Conservation (phyloP, 2,888 invertebrate species). For the Cabera pusaria region DNA sequence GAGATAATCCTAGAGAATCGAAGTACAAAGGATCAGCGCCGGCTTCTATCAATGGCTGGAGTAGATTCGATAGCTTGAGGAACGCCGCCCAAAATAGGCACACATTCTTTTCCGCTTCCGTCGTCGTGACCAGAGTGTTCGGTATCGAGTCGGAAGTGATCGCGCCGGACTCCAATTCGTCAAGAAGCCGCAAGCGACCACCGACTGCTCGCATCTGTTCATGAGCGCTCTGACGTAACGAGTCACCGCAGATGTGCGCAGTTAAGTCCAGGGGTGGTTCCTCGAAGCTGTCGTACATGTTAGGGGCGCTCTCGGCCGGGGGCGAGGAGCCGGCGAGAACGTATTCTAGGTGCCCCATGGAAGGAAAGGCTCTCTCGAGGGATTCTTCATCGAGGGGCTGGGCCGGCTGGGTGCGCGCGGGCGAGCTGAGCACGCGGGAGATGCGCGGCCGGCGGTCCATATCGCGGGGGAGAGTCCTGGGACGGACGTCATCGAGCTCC, state of each 20-base stretch:
- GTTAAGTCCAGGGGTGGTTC: constrained; percentile 87
- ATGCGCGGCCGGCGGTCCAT: constrained; percentile 51
- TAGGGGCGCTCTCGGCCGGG: constrained; percentile 91
- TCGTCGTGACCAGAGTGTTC: constrained; percentile 79
- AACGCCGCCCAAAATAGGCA: constrained; percentile 90
- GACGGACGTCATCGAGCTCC: constrained; percentile 51
- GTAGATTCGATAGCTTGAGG: constrained; percentile 86
- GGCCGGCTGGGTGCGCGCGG: constrained; percentile 36
- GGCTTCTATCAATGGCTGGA: constrained; percentile 84
- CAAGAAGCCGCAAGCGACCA: constrained; percentile 86
- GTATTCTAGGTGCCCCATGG: constrained; percentile 87
- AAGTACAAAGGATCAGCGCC: constrained; percentile 88
- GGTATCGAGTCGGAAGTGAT: constrained; percentile 82
- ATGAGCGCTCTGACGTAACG: constrained; percentile 87
- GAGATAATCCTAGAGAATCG: constrained; percentile 89
- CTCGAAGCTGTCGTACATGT: constrained; percentile 92
- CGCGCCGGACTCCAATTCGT: constrained; percentile 88
- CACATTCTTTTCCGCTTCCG: constrained; percentile 87
- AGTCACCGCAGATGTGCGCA: constrained; percentile 89
- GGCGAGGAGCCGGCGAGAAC: constrained; percentile 92
- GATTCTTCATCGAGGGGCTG: constrained; percentile 65
- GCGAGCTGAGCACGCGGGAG: constrained; percentile 59
- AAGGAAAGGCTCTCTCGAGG: constrained; percentile 87
- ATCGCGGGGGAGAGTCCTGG: constrained; percentile 23
- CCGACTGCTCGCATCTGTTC: constrained; percentile 89